Percentiles rank a stretch among this genome's conserved stretches.
Conservation (phyloP, 2,797 vertebrate genomes). For the Spizella passerina region DNA sequence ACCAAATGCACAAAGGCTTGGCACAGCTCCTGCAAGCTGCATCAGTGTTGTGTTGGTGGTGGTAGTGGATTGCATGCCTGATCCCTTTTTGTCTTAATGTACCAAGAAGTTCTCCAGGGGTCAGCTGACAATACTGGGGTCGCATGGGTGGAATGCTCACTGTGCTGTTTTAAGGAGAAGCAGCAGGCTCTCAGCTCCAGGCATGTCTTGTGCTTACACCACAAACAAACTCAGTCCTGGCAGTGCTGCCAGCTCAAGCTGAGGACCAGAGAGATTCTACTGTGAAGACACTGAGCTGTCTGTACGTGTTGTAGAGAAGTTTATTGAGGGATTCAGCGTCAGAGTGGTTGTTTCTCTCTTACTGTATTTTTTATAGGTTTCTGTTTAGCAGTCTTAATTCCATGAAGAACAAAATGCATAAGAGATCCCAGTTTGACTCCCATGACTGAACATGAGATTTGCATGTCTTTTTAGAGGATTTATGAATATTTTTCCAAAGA, state of each 20-base stretch:
- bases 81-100: not conserved
- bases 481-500: not conserved
- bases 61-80: not conserved
- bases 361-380: not conserved
- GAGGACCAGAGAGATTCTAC: not conserved
- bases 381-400: not conserved
- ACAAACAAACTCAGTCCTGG: rapidly evolving
- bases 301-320: not conserved
- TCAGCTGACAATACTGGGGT: not conserved
- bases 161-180: not conserved
- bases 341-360: not conserved
- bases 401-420: not conserved
- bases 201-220: not conserved
- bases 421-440: not conserved
- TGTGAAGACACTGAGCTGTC: not conserved
- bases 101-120: not conserved
- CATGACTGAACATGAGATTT: not conserved
- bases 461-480: constrained; percentile 3
- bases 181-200: not conserved
- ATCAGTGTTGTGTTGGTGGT: not conserved
- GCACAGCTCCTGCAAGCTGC: not conserved
- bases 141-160: not conserved
- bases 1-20: constrained; percentile 1
- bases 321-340: not conserved
- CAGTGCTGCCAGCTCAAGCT: not conserved